Evolutionary conservation across 1,140 invertebrate genomes (phyloP).

Genomic region (Camponotus vicinus): DNA sequence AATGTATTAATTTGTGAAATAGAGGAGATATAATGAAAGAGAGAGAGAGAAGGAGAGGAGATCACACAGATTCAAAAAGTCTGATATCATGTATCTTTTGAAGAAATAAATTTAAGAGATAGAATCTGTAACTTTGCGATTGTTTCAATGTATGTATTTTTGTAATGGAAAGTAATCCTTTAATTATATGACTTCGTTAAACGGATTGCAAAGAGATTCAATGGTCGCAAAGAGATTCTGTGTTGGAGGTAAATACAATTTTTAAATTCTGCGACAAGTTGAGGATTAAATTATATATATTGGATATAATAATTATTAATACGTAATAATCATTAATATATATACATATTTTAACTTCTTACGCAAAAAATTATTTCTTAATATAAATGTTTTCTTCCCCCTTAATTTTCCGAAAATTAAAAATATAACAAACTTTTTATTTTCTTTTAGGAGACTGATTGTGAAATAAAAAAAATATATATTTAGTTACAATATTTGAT

Average conservation of each 20-base stretch:
- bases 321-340: too few relatives aligned
- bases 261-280: constrained; percentile 7
- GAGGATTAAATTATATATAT: not conserved
- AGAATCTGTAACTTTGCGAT: not conserved
- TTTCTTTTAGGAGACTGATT: not conserved
- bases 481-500: not conserved
- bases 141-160: not conserved
- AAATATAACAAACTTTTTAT: constrained; percentile 7
- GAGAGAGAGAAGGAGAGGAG: not conserved
- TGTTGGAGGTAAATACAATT: not conserved
- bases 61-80: not conserved
- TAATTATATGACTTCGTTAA: not conserved
- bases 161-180: not conserved
- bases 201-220: not conserved
- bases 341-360: not conserved
- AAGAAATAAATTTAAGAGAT: not conserved
- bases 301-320: too few relatives aligned
- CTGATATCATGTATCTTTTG: not conserved
- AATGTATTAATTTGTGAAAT: not conserved
- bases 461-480: not conserved
- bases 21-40: not conserved
- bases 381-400: not conserved
- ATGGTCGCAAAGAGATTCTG: not conserved
- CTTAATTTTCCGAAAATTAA: not conserved
- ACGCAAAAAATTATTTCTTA: not conserved